phyloP scores from a whole-genome alignment of 92 coral and sea anemone genomes.

The Paragorgia papillata region DNA sequence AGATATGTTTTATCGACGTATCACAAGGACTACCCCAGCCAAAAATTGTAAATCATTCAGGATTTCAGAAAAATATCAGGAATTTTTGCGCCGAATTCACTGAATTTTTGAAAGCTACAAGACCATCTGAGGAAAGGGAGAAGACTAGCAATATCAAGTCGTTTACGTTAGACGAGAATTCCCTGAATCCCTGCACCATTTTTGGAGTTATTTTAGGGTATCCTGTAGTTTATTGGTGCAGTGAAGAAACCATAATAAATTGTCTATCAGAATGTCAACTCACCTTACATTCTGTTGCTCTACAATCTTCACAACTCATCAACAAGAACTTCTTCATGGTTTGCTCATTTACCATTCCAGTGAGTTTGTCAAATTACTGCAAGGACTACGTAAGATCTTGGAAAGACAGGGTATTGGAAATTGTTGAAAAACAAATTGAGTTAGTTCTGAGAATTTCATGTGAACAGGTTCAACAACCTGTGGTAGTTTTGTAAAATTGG shows the following conservation, averaged over 20 bases:
- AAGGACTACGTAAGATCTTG: not conserved
- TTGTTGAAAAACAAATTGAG: not conserved
- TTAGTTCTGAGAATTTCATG: not conserved
- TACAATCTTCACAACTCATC: not conserved
- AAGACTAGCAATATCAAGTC: not conserved
- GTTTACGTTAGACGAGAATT: not conserved
- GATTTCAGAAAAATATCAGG: not conserved
- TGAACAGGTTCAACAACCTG: not conserved
- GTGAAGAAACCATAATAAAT: slow-evolving; percentile 35
- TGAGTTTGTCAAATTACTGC: not conserved
- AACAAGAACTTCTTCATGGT: not conserved
- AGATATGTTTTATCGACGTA: slow-evolving; percentile 6
- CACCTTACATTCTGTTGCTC: not conserved
- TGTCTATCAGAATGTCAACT: slow-evolving; percentile 36
- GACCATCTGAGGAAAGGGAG: not conserved
- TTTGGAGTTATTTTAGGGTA: slow-evolving; percentile 69
- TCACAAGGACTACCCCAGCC: slow-evolving; percentile 11
- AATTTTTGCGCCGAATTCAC: slow-evolving; percentile 15
- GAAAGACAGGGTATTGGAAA: not conserved
- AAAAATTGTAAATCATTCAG: not conserved
- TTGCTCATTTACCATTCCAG: slow-evolving; percentile 15
- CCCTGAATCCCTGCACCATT: slow-evolving; percentile 1
- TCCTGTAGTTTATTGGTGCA: slow-evolving; percentile 81
- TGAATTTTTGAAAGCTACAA: not conserved
- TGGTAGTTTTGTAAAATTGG: not conserved